Evolutionary conservation across 2,888 invertebrate genomes (phyloP), one percentile per base, ranked within the genome.

Genomic region (Mechanitis mazaeus): DNA sequence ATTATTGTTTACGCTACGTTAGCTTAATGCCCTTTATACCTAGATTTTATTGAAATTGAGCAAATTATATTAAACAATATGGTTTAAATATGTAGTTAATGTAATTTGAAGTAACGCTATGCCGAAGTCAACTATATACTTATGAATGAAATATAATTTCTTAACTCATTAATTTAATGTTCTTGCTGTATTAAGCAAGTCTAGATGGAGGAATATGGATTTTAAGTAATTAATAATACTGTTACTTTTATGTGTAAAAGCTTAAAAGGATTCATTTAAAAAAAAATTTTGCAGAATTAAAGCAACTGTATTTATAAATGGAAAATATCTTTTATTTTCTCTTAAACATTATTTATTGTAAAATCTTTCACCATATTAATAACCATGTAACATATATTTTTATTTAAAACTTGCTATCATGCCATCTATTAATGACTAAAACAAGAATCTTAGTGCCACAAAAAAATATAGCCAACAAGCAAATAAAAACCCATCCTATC

Each of bases 1-100:
- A 12, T 53, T 42, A 28, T 58, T 46, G 46, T 59, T 59, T 45
- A n/a, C 11, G 56, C 56, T 35, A 55, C 55, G 56, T 63, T 63
- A 46, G 62, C 20, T 63, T 28, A 53, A 12, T 56, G 46, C 20
- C 33, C 50, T 57, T 50, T 50, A 57, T 47, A 35, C 33, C 28
- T 11, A 57, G 11, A n/a, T 35, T 7, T 38, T 11, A 42, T 38
- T 42, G n/a, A 6, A 12, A 28, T 53, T 53, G 33, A 38, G 33
- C 31, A 46, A 56, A 46, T 33, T 9, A 46, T 46, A 33, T 33
- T 11, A 45, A 12, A 56, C 12, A 45, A 7, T 50, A 31, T 31
- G 7, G n/a, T 50, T 50, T 50, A 31, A 50, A 50, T 50, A 50
- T 50, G 20, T 20, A 20, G 20, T 20, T 20, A 31, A 31, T 7